Evolutionary conservation across 2,888 invertebrate genomes (phyloP), one percentile per base, ranked within the genome.

Genomic region (Macrosiphum euphorbiae): DNA sequence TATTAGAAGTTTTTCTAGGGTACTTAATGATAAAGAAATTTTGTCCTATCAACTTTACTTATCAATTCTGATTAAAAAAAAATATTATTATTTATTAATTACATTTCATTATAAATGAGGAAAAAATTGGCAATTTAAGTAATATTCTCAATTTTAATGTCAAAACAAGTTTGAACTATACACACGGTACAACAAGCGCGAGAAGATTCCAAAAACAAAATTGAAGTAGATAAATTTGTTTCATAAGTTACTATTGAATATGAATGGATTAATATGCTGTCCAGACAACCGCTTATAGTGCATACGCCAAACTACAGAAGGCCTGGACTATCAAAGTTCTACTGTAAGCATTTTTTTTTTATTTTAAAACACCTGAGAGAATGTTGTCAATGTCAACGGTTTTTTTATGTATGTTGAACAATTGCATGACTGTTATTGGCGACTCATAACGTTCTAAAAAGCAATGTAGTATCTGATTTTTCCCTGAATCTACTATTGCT

Each of bases 391-490:
- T 24, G 20, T 90, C 41, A 47, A 85, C 35, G n/a, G 94, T 90
- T 88, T 87, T 92, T 86, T 92, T 94, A 28, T 88, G 28, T 28
- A 94, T 78, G 44, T 95, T 95, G 95, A 97, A 96, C 94, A 97
- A 96, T 94, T 96, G 96, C 1, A 97, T 96, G 94, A 96, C 96
- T 3, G 97, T 96, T 92, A 97, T 96, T 87, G 97, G 97, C 95
- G 96, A 96, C 95, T 96, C 96, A 95, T 96, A 96, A 95, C 96
- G 96, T 55, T 96, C 96, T n/a, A 96, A 95, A 96, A 97, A 97
- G 91, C 95, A 96, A 95, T 96, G 95, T 26, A 96, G 94, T 50
- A 97, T 95, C 95, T 96, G 28, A 90, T 94, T 94, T 89, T 86
- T 94, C 84, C 90, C 85, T 1, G 94, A 90, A 41, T 94, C 94